Conservation (phyloP, 2,113 vertebrate species). For the Vulpes vulpes region DNA sequence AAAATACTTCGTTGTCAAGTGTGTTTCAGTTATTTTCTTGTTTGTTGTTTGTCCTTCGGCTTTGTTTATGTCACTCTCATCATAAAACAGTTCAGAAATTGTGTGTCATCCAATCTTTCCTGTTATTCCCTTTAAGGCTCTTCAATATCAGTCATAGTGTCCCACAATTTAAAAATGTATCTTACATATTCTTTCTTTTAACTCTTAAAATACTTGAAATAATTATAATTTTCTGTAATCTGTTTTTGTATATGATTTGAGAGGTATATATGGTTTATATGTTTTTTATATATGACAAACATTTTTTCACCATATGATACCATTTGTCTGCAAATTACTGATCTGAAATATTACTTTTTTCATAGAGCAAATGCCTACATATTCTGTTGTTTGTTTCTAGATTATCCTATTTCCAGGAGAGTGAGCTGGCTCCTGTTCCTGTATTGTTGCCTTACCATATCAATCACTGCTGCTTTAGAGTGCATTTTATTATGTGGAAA, state of each 20-base stretch:
- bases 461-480: not conserved
- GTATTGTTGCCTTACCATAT: not conserved
- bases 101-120: not conserved
- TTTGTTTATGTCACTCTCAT: not conserved
- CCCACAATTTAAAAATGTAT: not conserved
- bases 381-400: not conserved
- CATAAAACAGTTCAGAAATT: not conserved
- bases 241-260: not conserved
- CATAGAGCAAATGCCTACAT: not conserved
- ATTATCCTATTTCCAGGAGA: too few species aligned
- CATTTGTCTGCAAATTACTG: not conserved
- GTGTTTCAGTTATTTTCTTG: not conserved
- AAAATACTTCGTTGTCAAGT: not conserved
- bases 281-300: not conserved
- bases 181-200: not conserved
- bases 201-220: not conserved
- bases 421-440: not conserved
- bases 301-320: not conserved
- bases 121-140: not conserved
- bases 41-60: not conserved
- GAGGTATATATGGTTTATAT: not conserved
- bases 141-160: not conserved
- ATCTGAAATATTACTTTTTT: not conserved
- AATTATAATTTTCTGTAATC: constrained; percentile 23
- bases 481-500: not conserved